phyloP scores from a whole-genome alignment of 37 sponge, comb jelly and placozoan genomes.

The Ianthella basta region DNA sequence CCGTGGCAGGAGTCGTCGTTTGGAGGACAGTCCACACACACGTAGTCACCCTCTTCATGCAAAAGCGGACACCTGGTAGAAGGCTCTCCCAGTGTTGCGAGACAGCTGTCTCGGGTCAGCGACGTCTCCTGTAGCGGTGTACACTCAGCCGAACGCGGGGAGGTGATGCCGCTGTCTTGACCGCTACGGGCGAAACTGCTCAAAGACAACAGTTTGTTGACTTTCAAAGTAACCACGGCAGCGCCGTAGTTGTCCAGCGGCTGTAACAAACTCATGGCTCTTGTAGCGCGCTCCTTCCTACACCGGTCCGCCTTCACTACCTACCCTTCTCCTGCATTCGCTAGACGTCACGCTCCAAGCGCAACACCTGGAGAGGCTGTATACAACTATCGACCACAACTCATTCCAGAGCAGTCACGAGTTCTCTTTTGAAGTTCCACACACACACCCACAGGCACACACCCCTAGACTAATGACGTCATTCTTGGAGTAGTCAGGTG shows the following conservation, averaged over 20 bases:
- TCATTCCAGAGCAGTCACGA: conserved; percentile 7
- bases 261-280: neutral
- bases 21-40: neutral
- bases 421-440: neutral
- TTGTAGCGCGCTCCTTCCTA: neutral
- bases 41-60: neutral
- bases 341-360: too few relatives aligned
- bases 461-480: neutral
- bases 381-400: too few relatives aligned
- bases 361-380: too few relatives aligned
- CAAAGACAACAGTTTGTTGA: neutral
- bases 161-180: conserved; percentile 5
- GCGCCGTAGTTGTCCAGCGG: conserved; percentile 6
- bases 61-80: too few relatives aligned
- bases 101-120: neutral
- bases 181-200: neutral
- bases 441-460: neutral
- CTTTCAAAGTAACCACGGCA: neutral
- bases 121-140: neutral
- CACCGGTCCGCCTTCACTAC: too few relatives aligned
- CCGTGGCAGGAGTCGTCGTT: conserved; percentile 4
- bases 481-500: neutral
- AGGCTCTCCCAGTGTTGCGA: neutral
- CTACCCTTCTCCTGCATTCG: too few relatives aligned
- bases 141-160: neutral